Base-by-base conservation (phyloP, 2,888 invertebrate genomes). In the Zelleria hepariella region DNA sequence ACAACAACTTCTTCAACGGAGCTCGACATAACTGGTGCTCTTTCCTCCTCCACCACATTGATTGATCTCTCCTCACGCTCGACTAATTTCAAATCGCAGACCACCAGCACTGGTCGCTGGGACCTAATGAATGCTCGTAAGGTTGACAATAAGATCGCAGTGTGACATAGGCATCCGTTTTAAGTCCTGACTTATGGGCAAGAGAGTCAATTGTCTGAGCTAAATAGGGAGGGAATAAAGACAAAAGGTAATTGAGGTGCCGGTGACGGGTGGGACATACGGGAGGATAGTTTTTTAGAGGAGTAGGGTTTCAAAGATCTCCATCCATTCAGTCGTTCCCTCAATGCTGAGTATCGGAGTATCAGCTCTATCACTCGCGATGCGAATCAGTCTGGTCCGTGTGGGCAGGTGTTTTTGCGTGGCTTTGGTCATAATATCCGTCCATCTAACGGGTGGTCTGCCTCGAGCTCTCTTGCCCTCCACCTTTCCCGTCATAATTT, bases 141-240 rank as follows among this genome's bases (percentile, higher is more conserved):
- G 1, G 67, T 69, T 70, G 64, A 79, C 77, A 78, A 77, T 78
- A 70, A 74, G 72, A 73, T 64, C 70, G 64, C 67, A 60, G 65
- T 72, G 67, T 77, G 83, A 84, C 84, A 76, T 66, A 65, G 78
- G 80, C 77, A 81, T 85, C 80, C 82, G 83, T 82, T 86, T 84
- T 77, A 80, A 79, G 75, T 82, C 32, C 77, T 81, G 81, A 82
- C 80, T 81, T 81, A 80, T 75, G 74, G 76, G 70, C 72, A 27
- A 74, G 73, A 72, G 73, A 82, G 82, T 82, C 85, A 85, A 86
- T 86, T 86, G 86, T 85, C 77, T 78, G 72, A 67, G 77, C 80
- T 83, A 84, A 79, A 82, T 82, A 48, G 58, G 64, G 66, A 59
- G 66, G 63, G 71, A 81, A 82, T 77, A 82, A 82, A 68, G 67